Evolutionary conservation across 1,140 invertebrate genomes (phyloP), one percentile per base, ranked within the genome.

Genomic region (Xylocopa sonorina): DNA sequence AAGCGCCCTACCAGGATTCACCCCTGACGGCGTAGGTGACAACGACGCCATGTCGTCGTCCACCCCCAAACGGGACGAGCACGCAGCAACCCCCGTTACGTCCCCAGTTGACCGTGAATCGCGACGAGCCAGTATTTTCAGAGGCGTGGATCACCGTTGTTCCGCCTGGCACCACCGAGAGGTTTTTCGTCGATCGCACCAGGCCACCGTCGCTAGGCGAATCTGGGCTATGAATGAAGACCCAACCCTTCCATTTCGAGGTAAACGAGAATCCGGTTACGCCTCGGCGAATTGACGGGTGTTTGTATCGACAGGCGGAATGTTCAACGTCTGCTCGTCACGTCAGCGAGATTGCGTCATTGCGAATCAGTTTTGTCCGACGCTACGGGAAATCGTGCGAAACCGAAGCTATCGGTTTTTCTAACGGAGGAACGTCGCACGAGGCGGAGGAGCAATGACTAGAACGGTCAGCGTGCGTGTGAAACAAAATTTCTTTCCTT

Each of bases 201-300:
- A n/a, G 66, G 60, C 71, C 66, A 82, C 75, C 64, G 80, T 83
- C 84, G 88, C 85, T 84, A 82, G 87, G 84, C 85, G 80, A 67
- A 92, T 87, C 62, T 90, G 89, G 90, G 93, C 92, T 93, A 93
- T 94, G 93, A 93, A 94, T 94, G 95, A 95, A 94, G 95, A 95
- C 95, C 95, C 95, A 95, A 94, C 94, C 94, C 93, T 95, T 95
- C 93, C 94, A 95, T 88, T 93, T 95, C 92, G 95, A 96, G 95
- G 95, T 96, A 94, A 94, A 94, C 87, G 80, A 55, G 48, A 34
- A 16, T n/a, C n/a, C n/a, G n/a, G 18, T 16, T 38, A 72, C 1
- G 50, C 6, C n/a, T 1, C 5, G 21, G 4, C 46, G 9, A n/a
- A 66, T 27, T 18, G 24, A 43, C 43, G 14, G 38, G 16, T 27